Conservation (phyloP, 1,140 invertebrate genomes). For the Habropoda laboriosa region DNA sequence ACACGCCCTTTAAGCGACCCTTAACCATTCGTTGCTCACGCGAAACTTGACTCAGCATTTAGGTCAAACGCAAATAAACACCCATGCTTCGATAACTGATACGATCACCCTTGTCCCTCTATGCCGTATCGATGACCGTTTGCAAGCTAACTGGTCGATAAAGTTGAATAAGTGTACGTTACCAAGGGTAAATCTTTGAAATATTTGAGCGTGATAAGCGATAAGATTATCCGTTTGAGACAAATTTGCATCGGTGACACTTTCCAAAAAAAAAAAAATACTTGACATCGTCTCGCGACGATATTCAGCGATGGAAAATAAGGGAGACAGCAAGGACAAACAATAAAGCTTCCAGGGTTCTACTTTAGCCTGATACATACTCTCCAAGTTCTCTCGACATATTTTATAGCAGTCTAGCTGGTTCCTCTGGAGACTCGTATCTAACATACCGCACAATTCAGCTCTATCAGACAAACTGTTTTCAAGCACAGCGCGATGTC, state of each 20-base stretch:
- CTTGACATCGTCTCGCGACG: background rate
- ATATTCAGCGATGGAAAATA: slow-evolving; percentile 2
- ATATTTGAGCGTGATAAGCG: slow-evolving; percentile 6
- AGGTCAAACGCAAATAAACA: slow-evolving; percentile 52
- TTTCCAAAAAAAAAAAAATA: slow-evolving; percentile 6
- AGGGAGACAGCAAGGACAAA: slow-evolving; percentile 18
- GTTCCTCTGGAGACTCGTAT: slow-evolving; percentile 36
- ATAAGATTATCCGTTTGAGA: background rate
- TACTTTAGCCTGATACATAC: slow-evolving; percentile 6
- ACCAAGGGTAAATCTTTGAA: background rate
- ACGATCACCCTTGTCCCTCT: slow-evolving; percentile 21
- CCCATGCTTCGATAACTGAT: slow-evolving; percentile 38
- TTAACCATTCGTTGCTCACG: slow-evolving; percentile 25
- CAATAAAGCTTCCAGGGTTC: slow-evolving; percentile 22
- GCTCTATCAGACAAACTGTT: slow-evolving; percentile 54
- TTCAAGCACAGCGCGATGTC: slow-evolving; percentile 33
- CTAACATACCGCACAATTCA: slow-evolving; percentile 54
- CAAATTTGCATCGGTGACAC: background rate
- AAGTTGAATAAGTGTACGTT: background rate
- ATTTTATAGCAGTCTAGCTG: slow-evolving; percentile 37
- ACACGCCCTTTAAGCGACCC: slow-evolving; percentile 38
- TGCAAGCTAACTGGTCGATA: background rate
- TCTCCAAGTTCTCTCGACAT: slow-evolving; percentile 20
- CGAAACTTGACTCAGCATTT: slow-evolving; percentile 44
- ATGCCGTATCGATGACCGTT: slow-evolving; percentile 20